Percentiles rank a stretch among this genome's conserved stretches.
phyloP scores from a whole-genome alignment of 92 coral and sea anemone genomes.

The Palythoa caribaeorum region DNA sequence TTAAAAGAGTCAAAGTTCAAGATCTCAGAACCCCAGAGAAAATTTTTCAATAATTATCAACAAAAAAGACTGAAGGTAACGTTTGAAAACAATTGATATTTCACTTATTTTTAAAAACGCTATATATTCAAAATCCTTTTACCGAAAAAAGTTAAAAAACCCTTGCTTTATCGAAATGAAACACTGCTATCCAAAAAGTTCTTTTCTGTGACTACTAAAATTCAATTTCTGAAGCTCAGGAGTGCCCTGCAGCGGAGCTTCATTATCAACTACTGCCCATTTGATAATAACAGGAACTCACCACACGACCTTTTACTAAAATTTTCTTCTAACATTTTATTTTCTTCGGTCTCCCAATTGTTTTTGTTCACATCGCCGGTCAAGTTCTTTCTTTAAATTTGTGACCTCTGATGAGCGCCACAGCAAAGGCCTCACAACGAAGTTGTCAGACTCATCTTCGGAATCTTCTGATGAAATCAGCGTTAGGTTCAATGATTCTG shows the following conservation, averaged over 20 bases:
- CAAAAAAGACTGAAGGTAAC: not conserved
- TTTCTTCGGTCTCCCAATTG: not conserved
- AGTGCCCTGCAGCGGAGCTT: not conserved
- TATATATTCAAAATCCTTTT: not conserved
- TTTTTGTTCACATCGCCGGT: not conserved
- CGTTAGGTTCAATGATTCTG: not conserved
- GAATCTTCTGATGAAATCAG: not conserved
- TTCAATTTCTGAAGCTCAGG: not conserved
- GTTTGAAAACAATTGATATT: not conserved
- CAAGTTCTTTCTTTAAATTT: not conserved
- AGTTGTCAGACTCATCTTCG: not conserved
- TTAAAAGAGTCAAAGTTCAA: too few species aligned
- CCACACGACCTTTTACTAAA: not conserved
- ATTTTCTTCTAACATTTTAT: not conserved
- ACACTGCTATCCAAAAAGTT: not conserved
- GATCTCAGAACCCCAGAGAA: not conserved
- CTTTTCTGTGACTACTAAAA: not conserved
- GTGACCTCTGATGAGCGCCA: not conserved
- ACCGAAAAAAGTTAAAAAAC: not conserved
- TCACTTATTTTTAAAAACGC: not conserved
- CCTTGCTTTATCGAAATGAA: not conserved
- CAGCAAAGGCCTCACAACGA: not conserved
- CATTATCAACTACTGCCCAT: not conserved
- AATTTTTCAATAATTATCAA: not conserved
- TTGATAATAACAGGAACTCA: too few species aligned